These are phyloP conservation scores for Anneissia japonica DNA, from an alignment of 35 echinoderm and acorn worm genomes.

Conservation along the genomic window DNA sequence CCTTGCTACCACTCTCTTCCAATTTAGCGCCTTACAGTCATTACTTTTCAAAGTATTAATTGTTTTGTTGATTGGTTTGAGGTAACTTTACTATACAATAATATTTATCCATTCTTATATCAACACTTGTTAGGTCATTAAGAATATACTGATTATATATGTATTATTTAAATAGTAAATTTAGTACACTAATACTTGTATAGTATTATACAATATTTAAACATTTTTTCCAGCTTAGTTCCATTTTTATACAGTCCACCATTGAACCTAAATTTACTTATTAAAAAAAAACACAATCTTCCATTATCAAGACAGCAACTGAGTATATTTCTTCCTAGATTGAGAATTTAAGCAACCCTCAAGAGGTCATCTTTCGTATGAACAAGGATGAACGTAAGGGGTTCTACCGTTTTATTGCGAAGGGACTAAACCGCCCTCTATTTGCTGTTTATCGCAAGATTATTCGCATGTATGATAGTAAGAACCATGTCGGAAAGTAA, in stretches of 20 bases:
- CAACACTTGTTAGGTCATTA: too few relatives aligned
- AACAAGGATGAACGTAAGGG: slow-evolving; percentile 92
- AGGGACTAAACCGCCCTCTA: slow-evolving; percentile 77
- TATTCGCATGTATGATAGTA: slow-evolving; percentile 82
- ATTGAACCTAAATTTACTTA: neutral
- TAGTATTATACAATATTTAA: neutral
- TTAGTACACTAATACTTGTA: neutral
- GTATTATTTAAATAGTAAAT: neutral
- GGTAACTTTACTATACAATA: too few relatives aligned
- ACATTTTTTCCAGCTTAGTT: neutral
- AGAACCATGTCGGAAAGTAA: slow-evolving; percentile 96
- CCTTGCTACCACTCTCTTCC: too few relatives aligned
- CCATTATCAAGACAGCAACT: neutral
- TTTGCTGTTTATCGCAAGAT: slow-evolving; percentile 92
- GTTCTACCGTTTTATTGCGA: slow-evolving; percentile 82
- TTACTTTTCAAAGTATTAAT: too few relatives aligned
- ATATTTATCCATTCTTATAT: too few relatives aligned
- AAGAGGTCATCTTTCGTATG: slow-evolving; percentile 74
- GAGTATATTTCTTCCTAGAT: slow-evolving; percentile 14
- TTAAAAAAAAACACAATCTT: neutral
- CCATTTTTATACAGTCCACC: neutral
- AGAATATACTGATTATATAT: neutral
- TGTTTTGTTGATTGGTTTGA: too few relatives aligned
- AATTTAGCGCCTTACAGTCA: too few relatives aligned
- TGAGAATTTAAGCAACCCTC: slow-evolving; percentile 48